These are phyloP conservation scores for Amphiura filiformis DNA, from an alignment of 35 echinoderm and acorn worm species.

Conservation along the genomic window DNA sequence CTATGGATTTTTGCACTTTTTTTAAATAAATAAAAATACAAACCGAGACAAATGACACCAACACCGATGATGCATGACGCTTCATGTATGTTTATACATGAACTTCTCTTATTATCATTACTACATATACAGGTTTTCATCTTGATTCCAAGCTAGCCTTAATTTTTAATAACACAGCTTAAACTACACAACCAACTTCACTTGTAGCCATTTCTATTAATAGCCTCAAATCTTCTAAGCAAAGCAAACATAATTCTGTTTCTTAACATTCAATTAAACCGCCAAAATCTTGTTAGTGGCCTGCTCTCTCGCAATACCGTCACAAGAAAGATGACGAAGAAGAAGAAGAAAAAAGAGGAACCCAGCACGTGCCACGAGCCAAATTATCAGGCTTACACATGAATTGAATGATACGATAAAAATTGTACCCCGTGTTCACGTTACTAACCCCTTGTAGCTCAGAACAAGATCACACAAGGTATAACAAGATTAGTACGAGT, in stretches of 20 bases:
- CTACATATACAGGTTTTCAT: no score
- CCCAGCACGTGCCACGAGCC: not conserved
- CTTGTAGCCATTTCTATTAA: not conserved
- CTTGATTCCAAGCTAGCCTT: no score
- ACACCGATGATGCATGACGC: not conserved
- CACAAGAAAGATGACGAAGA: no score
- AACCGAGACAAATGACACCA: not conserved
- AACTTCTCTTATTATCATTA: no score
- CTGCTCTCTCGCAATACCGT: not conserved
- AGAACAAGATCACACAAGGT: not conserved
- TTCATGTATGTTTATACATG: no score
- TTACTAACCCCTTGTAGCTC: not conserved
- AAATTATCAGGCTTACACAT: not conserved
- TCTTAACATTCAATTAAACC: not conserved
- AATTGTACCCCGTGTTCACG: not conserved
- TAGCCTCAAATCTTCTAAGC: not conserved
- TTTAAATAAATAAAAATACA: not conserved
- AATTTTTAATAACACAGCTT: no score
- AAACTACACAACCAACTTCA: no score
- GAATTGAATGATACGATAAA: constrained; percentile 2
- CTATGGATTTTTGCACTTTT: not conserved
- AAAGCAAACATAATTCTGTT: not conserved
- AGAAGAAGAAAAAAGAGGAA: not conserved
- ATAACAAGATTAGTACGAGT: not conserved
- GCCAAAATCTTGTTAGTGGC: not conserved